Base-by-base conservation (phyloP, 2,797 vertebrate genomes). In the Hapalemur alaotrensis region DNA sequence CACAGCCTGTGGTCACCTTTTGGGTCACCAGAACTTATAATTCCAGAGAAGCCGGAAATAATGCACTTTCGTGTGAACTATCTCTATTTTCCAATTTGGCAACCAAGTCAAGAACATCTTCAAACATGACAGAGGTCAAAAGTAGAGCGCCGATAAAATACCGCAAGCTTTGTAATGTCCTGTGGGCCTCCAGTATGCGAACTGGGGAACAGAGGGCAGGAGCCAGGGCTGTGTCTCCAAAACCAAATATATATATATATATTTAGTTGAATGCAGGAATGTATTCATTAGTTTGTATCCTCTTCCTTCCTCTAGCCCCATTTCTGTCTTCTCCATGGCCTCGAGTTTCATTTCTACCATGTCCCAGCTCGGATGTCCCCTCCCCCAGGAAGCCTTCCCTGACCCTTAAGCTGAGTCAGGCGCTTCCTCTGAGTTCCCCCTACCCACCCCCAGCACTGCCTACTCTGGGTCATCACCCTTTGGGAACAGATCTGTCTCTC, bases 101-200 rank as follows among this genome's bases (percentile, higher is more conserved):
- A 81, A 76, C 46, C 59, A 73, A 92, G 46, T 83, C 38, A 85
- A 88, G n/a, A 83, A 88, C 59, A 80, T 93, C 57, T 82, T 89
- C 69, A 91, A 84, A 61, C 61, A 72, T 89, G 76, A 93, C 72
- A 10, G 59, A 79, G 81, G 61, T 7, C 43, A 50, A 83, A 82
- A 50, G 28, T 63, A 41, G 54, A 76, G 67, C 78, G 18, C 23
- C 13, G 32, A 17, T 46, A 54, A 69, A 84, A 52, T 54, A 63
- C 30, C 46, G 69, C 38, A 8, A 35, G 54, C 54, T 72, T 14
- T 20, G 15, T 67, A 59, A 65, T 57, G 41, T 65, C 46, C 61
- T 48, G 23, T 0, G 3, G 83, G 65, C 67, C 52, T 46, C 38
- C 82, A 20, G 1, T 46, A 14, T 57, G 38, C 38, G 28, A 70